These are phyloP conservation scores for Ianthella basta DNA, from an alignment of 37 sponge, comb jelly and placozoan genomes.

Conservation along the genomic window DNA sequence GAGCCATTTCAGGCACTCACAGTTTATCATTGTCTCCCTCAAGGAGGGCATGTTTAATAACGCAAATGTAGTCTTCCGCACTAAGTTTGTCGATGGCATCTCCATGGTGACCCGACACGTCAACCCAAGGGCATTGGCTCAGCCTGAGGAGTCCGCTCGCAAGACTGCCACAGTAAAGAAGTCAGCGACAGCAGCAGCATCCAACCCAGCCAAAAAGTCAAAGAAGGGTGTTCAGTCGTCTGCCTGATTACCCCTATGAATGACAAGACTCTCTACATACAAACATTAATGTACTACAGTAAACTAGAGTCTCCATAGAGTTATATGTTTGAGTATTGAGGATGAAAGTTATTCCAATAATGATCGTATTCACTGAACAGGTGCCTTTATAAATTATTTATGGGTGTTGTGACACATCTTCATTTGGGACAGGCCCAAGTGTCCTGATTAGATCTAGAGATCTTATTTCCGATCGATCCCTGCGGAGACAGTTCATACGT, in stretches of 20 bases:
- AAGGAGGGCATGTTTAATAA: conserved; percentile 99
- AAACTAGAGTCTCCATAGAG: too few species aligned
- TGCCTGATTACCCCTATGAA: neutral
- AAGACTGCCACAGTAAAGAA: neutral
- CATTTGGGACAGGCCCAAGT: too few species aligned
- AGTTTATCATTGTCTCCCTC: conserved; percentile 98
- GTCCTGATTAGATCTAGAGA: too few species aligned
- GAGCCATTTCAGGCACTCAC: conserved; percentile 94
- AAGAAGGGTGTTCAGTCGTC: neutral
- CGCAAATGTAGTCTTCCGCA: conserved; percentile 97
- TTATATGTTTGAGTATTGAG: too few species aligned
- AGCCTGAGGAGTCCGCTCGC: neutral
- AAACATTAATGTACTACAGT: too few species aligned
- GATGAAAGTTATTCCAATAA: too few species aligned
- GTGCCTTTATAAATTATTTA: too few species aligned
- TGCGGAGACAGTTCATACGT: too few species aligned
- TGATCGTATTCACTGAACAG: neutral
- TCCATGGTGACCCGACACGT: conserved; percentile 87
- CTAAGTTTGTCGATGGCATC: conserved; percentile 98
- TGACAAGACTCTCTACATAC: too few species aligned
- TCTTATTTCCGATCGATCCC: too few species aligned
- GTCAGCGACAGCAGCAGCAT: neutral
- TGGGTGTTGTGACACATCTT: too few species aligned
- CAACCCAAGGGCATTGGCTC: conserved; percentile 25
- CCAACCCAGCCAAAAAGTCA: neutral